phyloP scores from a whole-genome alignment of 2,888 invertebrate genomes.

The Leptopilina syphax region DNA sequence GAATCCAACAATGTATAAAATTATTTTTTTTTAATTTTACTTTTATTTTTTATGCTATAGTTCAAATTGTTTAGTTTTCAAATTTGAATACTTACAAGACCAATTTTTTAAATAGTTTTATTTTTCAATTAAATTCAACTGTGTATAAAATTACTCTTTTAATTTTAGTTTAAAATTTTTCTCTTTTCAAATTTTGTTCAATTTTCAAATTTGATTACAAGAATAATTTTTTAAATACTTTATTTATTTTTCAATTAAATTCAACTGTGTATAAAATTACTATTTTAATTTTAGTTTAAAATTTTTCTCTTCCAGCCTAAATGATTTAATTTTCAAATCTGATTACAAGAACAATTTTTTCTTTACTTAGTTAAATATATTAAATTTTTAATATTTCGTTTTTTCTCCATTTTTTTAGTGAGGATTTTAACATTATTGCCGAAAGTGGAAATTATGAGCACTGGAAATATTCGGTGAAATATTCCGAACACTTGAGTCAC shows the following conservation, averaged over 20 bases:
- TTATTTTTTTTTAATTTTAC: conserved; percentile 30
- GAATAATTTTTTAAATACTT: background rate
- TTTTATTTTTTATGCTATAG: background rate
- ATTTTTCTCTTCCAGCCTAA: too few relatives aligned
- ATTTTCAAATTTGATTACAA: conserved; percentile 33
- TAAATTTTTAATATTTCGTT: background rate
- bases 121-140: conserved; percentile 81
- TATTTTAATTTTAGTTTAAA: too few relatives aligned
- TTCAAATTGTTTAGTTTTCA: too few relatives aligned
- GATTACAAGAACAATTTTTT: too few relatives aligned
- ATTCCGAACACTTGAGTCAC: conserved; percentile 82
- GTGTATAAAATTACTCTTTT: conserved; percentile 79
- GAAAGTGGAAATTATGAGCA: conserved; percentile 84
- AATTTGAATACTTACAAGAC: too few relatives aligned
- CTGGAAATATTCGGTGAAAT: conserved; percentile 84
- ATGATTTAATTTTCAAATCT: too few relatives aligned
- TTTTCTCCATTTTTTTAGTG: conserved; percentile 73
- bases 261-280: too few relatives aligned
- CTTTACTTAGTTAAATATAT: too few relatives aligned
- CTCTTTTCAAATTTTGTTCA: background rate
- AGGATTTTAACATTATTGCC: conserved; percentile 80
- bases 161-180: conserved; percentile 8
- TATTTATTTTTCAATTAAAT: too few relatives aligned
- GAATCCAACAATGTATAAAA: conserved; percentile 85
- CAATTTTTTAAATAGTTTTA: too few relatives aligned